Conservation (phyloP, 2,113 vertebrate species). For the Thunnus thynnus region DNA sequence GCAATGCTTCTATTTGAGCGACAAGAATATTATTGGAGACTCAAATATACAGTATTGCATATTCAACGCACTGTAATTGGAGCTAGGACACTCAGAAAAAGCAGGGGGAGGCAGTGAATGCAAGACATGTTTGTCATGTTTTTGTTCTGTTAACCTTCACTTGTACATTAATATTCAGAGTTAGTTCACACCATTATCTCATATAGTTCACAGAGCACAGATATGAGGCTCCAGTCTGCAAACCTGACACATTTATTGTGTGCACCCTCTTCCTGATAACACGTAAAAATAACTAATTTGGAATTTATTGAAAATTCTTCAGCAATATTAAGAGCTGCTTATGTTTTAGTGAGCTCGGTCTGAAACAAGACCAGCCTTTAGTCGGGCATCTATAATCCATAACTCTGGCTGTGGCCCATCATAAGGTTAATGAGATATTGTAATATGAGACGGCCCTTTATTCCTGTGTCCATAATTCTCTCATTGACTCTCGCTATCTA, state of each 20-base stretch:
- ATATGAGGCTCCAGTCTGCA: constrained; percentile 3
- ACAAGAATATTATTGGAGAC: background rate
- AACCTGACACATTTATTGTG: constrained; percentile 27
- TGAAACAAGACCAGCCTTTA: constrained; percentile 31
- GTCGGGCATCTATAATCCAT: constrained; percentile 51
- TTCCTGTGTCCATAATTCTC: constrained; percentile 21
- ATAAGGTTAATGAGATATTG: constrained; percentile 46
- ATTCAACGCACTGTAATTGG: background rate
- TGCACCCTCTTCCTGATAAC: background rate
- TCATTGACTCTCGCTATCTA: constrained; percentile 41
- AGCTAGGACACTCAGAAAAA: no score
- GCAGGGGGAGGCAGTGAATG: no score
- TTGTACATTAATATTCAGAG: constrained; percentile 34
- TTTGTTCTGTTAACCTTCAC: constrained; percentile 13
- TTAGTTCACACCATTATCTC: constrained; percentile 29
- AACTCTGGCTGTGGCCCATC: constrained; percentile 42
- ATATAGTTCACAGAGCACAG: constrained; percentile 8
- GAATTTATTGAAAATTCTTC: background rate
- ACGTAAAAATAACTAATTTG: background rate
- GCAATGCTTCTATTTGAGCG: background rate
- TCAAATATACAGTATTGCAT: background rate
- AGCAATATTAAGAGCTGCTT: background rate
- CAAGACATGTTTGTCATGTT: background rate
- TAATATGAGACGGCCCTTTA: constrained; percentile 40
- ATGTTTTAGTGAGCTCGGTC: no score